A percentile compares a stretch with the other conserved stretches of the same genome.
These are phyloP conservation scores for Rhinogobius similis DNA, from an alignment of 2,113 vertebrate genomes.

Conservation along the genomic window DNA sequence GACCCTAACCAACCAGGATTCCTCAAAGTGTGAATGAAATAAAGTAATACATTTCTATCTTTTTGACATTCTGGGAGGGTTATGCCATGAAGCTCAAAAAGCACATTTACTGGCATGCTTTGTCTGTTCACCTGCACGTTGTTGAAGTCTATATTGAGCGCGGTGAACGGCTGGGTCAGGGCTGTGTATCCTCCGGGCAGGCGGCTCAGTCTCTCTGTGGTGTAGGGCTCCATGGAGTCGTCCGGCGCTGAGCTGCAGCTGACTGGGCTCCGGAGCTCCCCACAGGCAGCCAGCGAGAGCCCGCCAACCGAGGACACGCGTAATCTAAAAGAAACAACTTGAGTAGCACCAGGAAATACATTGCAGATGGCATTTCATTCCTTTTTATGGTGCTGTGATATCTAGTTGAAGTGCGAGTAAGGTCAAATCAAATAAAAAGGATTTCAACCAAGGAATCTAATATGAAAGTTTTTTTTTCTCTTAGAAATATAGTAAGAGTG, in stretches of 20 bases:
- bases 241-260: constrained; percentile 77
- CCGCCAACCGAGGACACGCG: constrained; percentile 80
- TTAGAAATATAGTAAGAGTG: background rate
- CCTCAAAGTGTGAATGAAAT: too few species aligned
- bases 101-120: background rate
- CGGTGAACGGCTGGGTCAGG: constrained; percentile 87
- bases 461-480: background rate
- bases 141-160: constrained; percentile 91
- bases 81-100: too few species aligned
- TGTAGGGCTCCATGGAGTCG: constrained; percentile 91
- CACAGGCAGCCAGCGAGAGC: constrained; percentile 75
- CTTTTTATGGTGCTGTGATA: too few species aligned
- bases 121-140: constrained; percentile 81
- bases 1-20: too few species aligned
- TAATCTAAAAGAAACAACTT: constrained; percentile 71
- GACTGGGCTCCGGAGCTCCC: constrained; percentile 86
- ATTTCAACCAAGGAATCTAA: too few species aligned
- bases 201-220: constrained; percentile 90
- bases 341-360: background rate
- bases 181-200: constrained; percentile 86
- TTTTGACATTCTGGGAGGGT: too few species aligned
- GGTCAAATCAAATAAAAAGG: too few species aligned
- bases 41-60: too few species aligned
- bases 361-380: background rate
- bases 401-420: too few species aligned